Base-by-base conservation (phyloP, 2,888 invertebrate genomes). In the Coenonympha glycerion region DNA sequence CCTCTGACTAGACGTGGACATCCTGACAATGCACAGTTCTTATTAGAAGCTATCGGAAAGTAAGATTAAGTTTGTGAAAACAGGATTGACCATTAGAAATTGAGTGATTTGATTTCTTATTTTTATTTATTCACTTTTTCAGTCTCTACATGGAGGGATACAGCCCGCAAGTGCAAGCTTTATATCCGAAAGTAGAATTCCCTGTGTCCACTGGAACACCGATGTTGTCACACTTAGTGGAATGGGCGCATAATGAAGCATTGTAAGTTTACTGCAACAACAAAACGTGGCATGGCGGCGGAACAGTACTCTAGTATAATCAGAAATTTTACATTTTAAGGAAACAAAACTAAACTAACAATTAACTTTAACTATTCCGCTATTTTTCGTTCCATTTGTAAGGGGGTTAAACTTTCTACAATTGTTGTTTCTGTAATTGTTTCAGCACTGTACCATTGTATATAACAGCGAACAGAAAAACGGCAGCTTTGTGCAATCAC, bases 161-260 rank as follows among this genome's bases (percentile, higher is more conserved):
- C 21, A 90, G 92, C 53, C 90, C 93, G 1, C 89, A 92, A 59
- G 72, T 95, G 1, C 82, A 92, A 6, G 89, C 89, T 9, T 73
- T 98, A 0, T 96, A 95, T 72, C 93, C 95, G 0, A 76, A 87
- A 50, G 81, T 95, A 0, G 71, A 91, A 45, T 95, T 91, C 65
- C 97, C 97, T 0, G 97, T 97, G 0, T 92, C 95, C 0, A 89
- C 92, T 8, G 92, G 92, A 24, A 97, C 97, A 0, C 92, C 94
- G 0, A 92, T 92, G 88, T 89, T 97, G 16, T 91, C 94, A 0
- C 92, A 95, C 6, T 78, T 92, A 6, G 88, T 97, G n/a, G 89
- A 90, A 60, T 97, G 97, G 96, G 93, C 95, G 54, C 96, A 97
- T 64, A 78, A 85, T 8, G 90, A 91, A 48, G 88, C 89, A 56